phyloP scores from a whole-genome alignment of 2,888 invertebrate species.

The Eudemis profundana region DNA sequence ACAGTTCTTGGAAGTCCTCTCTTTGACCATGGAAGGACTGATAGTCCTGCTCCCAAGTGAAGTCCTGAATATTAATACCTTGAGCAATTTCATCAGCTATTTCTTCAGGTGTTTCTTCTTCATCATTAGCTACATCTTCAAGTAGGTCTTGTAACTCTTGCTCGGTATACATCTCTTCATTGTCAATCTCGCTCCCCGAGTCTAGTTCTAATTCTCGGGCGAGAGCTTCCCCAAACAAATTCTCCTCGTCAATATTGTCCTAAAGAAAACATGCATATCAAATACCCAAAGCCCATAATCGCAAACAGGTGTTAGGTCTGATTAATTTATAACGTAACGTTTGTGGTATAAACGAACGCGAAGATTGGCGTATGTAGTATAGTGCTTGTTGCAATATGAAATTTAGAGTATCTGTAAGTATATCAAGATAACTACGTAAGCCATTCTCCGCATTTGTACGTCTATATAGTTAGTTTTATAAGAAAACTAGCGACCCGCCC shows the following conservation, averaged over 20 bases:
- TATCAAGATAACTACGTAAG: too few relatives aligned
- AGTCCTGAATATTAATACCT: not conserved
- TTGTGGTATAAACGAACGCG: too few relatives aligned
- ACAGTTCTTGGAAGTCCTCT: constrained; percentile 30
- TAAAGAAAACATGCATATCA: constrained; percentile 20
- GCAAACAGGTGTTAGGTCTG: too few relatives aligned
- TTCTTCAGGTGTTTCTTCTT: too few relatives aligned
- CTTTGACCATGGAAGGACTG: constrained; percentile 2
- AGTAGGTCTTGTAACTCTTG: constrained; percentile 28
- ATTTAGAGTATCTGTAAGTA: too few relatives aligned
- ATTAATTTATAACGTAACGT: constrained; percentile 14
- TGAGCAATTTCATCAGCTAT: constrained; percentile 3
- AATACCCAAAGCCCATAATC: too few relatives aligned
- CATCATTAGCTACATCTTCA: constrained; percentile 17
- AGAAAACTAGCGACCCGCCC: too few relatives aligned
- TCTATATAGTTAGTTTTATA: too few relatives aligned
- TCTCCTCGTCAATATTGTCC: constrained; percentile 19
- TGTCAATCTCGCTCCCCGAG: constrained; percentile 35
- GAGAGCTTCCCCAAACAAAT: constrained; percentile 32
- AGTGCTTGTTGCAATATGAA: too few relatives aligned
- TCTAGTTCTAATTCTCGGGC: constrained; percentile 36
- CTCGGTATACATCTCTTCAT: constrained; percentile 28
- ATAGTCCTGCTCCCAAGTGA: constrained; percentile 15
- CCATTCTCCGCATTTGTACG: too few relatives aligned
- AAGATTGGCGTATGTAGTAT: too few relatives aligned